A percentile compares a stretch with the other conserved stretches of the same genome.
phyloP scores from a whole-genome alignment of 2,888 invertebrate species.

The Bibio marci region DNA sequence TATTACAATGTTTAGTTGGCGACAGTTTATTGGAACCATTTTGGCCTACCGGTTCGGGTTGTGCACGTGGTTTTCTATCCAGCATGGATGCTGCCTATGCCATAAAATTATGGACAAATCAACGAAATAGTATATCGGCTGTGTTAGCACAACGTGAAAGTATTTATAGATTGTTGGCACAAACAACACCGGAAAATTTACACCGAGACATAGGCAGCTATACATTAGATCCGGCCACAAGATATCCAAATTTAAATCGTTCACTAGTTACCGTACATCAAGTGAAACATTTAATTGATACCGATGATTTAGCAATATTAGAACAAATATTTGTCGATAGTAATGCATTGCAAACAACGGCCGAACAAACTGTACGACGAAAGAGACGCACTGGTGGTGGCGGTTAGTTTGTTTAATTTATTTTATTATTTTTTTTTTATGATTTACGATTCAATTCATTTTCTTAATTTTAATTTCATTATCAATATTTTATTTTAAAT shows the following conservation, averaged over 20 bases:
- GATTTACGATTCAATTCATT: too few relatives aligned
- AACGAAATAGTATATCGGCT: conserved; percentile 41
- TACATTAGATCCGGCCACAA: conserved; percentile 70
- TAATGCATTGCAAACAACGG: conserved; percentile 37
- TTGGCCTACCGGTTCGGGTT: conserved; percentile 98
- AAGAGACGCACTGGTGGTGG: conserved; percentile 24
- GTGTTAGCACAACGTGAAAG: conserved; percentile 90
- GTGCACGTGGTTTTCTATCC: conserved; percentile 91
- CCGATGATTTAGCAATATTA: conserved; percentile 46
- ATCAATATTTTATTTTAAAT: too few relatives aligned
- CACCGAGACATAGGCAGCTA: conserved; percentile 77
- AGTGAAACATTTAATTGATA: conserved; percentile 51
- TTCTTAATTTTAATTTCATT: too few relatives aligned
- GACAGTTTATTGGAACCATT: conserved; percentile 95
- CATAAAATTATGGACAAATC: conserved; percentile 66
- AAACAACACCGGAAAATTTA: conserved; percentile 93
- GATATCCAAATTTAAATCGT: conserved; percentile 70
- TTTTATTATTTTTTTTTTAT: background rate
- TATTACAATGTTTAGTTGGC: conserved; percentile 83
- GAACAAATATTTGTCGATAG: conserved; percentile 33
- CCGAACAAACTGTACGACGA: conserved; percentile 34
- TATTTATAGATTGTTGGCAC: conserved; percentile 64
- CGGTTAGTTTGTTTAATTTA: background rate
- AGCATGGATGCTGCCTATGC: conserved; percentile 95
- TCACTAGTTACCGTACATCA: conserved; percentile 60